phyloP scores from a whole-genome alignment of 2,113 vertebrate genomes.

The Neogobius melanostomus region DNA sequence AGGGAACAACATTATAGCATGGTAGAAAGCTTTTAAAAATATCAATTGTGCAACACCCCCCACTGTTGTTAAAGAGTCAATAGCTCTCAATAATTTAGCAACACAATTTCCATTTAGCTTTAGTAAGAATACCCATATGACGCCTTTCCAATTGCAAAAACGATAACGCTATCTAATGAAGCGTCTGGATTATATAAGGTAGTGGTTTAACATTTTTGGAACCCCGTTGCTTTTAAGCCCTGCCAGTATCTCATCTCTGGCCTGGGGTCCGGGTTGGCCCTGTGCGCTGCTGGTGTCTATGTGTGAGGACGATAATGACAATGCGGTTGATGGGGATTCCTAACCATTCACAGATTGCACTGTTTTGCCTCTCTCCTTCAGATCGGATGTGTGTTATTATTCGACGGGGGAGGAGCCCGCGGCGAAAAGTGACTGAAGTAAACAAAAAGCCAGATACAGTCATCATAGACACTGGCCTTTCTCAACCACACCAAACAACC shows the following conservation, averaged over 20 bases:
- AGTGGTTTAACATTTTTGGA: background rate
- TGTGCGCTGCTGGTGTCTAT: constrained; percentile 27
- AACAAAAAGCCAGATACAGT: constrained; percentile 50
- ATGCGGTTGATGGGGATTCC: constrained; percentile 49
- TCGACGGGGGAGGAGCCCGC: constrained; percentile 39
- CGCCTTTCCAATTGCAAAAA: background rate
- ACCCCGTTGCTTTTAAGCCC: background rate
- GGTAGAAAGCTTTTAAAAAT: no score
- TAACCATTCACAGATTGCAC: constrained; percentile 52
- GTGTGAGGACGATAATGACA: constrained; percentile 53
- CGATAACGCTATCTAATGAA: background rate
- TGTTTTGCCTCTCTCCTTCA: constrained; percentile 48
- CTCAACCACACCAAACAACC: constrained; percentile 51
- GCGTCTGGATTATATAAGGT: background rate
- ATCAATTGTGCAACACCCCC: no score
- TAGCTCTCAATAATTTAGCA: background rate
- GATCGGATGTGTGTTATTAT: constrained; percentile 58
- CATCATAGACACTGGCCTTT: constrained; percentile 12
- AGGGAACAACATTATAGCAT: no score
- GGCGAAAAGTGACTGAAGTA: constrained; percentile 47
- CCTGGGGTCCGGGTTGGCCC: constrained; percentile 18
- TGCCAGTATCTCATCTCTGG: background rate
- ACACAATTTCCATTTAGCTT: no score
- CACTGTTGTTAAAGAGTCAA: no score
- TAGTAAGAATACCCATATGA: no score